Evolutionary conservation across 1,140 invertebrate genomes (phyloP).

Genomic region (Lethrus apterus): DNA sequence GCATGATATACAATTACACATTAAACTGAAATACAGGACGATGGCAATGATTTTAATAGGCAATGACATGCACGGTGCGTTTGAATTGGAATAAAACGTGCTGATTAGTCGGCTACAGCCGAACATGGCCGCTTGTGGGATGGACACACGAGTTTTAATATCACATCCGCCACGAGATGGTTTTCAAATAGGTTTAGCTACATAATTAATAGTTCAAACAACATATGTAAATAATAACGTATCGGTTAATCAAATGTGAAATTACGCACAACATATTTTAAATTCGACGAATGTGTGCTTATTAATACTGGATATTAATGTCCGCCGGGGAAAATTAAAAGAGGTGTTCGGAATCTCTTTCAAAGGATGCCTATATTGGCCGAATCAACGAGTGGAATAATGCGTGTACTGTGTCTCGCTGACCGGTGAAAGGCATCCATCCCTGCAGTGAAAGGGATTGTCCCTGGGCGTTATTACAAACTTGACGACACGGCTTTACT

Average conservation of each 20-base stretch:
- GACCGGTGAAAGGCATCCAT: no score
- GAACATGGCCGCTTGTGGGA: slow-evolving; percentile 29
- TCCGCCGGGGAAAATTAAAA: no score
- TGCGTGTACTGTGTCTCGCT: no score
- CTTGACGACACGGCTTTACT: no score
- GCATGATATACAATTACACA: slow-evolving; percentile 33
- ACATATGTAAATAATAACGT: slow-evolving; percentile 25
- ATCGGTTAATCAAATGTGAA: slow-evolving; percentile 18
- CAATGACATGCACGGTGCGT: slow-evolving; percentile 39
- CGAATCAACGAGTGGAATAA: no score
- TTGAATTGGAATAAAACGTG: slow-evolving; percentile 40
- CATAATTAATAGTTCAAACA: slow-evolving; percentile 28
- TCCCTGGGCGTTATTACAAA: no score
- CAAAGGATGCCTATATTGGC: no score
- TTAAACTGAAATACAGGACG: slow-evolving; percentile 28
- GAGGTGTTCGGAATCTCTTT: no score
- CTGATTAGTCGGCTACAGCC: slow-evolving; percentile 35
- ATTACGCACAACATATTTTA: slow-evolving; percentile 13
- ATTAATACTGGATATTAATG: slow-evolving; percentile 11
- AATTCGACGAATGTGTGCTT: slow-evolving; percentile 7
- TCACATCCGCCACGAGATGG: slow-evolving; percentile 26
- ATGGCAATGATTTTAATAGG: slow-evolving; percentile 39
- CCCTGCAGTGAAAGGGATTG: no score
- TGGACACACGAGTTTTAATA: slow-evolving; percentile 34
- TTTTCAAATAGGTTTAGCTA: slow-evolving; percentile 23